Evolutionary conservation across 2,113 vertebrate genomes (phyloP), one percentile per base, ranked within the genome.

Genomic region (Ancistrus triradiatus): DNA sequence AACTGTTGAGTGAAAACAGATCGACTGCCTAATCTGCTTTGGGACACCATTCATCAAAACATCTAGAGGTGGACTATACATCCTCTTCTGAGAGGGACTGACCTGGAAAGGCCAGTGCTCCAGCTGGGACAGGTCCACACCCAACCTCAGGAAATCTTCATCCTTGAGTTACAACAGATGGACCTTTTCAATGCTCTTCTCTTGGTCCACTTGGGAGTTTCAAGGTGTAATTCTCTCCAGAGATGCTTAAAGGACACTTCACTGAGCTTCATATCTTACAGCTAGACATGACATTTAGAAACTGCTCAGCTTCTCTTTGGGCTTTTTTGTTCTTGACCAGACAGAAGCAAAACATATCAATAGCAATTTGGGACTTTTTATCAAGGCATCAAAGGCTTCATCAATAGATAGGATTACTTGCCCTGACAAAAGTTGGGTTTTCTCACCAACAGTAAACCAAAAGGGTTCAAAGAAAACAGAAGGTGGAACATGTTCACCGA

Each of bases 361-460:
- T 66, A 51, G 38, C 46, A 66, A 76, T 77, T 77, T 74, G 78
- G 80, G 74, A 76, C 72, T 77, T 79, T 73, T 65, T 73, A 68
- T 69, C 74, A 51, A 21, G 64, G 63, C 76, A 78, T 77, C 68
- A 69, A 63, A 77, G 72, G 73, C 57, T 72, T 83, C 82, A 82
- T 84, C 84, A 79, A 85, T 83, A 75, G 68, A 68, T 77, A 75
- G 68, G 77, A 81, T 81, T 78, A 78, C 72, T 76, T 74, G 75
- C 69, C 40, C 58, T 22, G 22, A 21, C 33, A 59, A 59, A 25
- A 58, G 27, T 7, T 37, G 33, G 13, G n/a, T 25, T 21, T 7
- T 44, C 10, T 9, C 15, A 8, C 14, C 0, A 11, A 24, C 14
- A 18, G 40, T 64, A 33, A 53, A 66, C 15, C 11, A 13, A 21